Base-by-base conservation (phyloP, 2,888 invertebrate species). In the Gymnoscelis rufifasciata region DNA sequence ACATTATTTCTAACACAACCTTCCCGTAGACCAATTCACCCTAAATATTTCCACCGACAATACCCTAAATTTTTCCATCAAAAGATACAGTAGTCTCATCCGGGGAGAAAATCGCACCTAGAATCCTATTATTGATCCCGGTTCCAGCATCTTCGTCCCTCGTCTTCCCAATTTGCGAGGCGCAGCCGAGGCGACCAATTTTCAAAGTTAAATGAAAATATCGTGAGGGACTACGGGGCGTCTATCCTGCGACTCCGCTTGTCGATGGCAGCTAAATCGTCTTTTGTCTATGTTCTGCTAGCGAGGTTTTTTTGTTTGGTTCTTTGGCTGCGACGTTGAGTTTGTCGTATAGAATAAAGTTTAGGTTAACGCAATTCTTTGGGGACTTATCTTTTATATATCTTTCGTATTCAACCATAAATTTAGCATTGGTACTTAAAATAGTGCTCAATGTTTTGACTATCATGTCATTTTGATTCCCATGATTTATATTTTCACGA, bases 121-220 rank as follows among this genome's bases (percentile, higher is more conserved):
- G 78, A 81, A 84, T 83, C 72, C 77, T 71, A 84, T 86, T 86
- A 87, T 86, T 79, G 86, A 86, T 83, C 83, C 82, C 79, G 78
- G 79, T 83, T 80, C 62, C 78, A 74, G 81, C 75, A 78, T 49
- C 48, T 40, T 48, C 48, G n/a, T 35, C 23, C 36, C 19, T 35
- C 35, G 35, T 35, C 49, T 42, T 50, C 50, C 50, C 86, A 87
- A 84, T 86, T 86, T 86, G 82, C 78, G 74, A 79, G 72, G 75
- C 74, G 77, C 70, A 68, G 70, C 69, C 74, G 74, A 74, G 71
- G 70, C 71, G 62, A 74, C 74, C 84, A 84, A 84, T 86, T 83
- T 84, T 80, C 78, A 82, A 84, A 84, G 76, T 83, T 87, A 87
- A 86, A 87, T 87, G 83, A 86, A 84, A 87, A 87, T 84, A 83